Evolutionary conservation across 2,888 invertebrate species (phyloP).

Genomic region (Mythimna ferrago): DNA sequence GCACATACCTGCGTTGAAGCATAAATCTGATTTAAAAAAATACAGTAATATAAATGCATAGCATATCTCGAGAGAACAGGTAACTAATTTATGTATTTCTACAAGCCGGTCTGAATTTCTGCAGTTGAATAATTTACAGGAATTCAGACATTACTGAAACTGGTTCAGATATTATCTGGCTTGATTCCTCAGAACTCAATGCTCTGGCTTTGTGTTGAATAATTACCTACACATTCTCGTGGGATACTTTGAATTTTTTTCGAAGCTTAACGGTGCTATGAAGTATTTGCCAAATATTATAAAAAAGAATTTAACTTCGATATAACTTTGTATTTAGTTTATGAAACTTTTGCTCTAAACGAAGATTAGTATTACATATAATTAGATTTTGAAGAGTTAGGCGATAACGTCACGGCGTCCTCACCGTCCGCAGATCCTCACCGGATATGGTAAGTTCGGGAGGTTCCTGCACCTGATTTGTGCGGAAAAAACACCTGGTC

Average conservation of each 20-base stretch:
- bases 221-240: conserved; percentile 35
- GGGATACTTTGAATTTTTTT: conserved; percentile 13
- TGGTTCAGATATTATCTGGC: conserved; percentile 60
- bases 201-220: conserved; percentile 46
- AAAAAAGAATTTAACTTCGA: neutral
- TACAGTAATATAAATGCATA: conserved; percentile 37
- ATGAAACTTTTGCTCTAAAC: too few species aligned
- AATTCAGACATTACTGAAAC: conserved; percentile 57
- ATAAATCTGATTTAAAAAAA: conserved; percentile 14
- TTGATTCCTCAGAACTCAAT: conserved; percentile 37
- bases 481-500: too few species aligned
- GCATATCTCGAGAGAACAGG: conserved; percentile 30
- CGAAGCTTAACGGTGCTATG: neutral
- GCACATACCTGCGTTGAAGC: neutral
- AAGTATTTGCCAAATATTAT: neutral
- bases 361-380: too few species aligned
- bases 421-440: too few species aligned
- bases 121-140: conserved; percentile 53
- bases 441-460: too few species aligned
- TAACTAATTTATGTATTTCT: conserved; percentile 45
- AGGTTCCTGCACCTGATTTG: too few species aligned
- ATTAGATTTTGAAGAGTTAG: too few species aligned
- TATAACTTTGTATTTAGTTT: neutral
- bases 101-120: conserved; percentile 43
- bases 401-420: too few species aligned